Percentiles rank a stretch among this genome's conserved stretches.
These are phyloP conservation scores for Drosophila emarginata DNA, from an alignment of 2,888 invertebrate species.

Conservation along the genomic window DNA sequence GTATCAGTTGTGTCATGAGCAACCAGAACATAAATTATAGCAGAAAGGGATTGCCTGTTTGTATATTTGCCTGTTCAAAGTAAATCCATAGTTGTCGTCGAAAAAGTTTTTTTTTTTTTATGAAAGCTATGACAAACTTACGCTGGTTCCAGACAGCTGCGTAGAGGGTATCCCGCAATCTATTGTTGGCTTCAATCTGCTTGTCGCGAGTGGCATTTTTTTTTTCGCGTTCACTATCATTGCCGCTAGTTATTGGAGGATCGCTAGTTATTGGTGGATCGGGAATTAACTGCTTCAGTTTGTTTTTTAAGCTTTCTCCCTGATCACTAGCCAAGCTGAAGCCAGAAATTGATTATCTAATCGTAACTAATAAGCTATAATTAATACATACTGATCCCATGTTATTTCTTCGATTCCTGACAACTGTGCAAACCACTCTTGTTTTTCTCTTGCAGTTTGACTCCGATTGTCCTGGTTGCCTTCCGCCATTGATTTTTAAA, in stretches of 20 bases:
- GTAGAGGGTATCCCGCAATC: slow-evolving; percentile 56
- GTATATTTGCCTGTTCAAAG: slow-evolving; percentile 75
- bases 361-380: not conserved
- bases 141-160: slow-evolving; percentile 77
- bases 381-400: slow-evolving; percentile 69
- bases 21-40: slow-evolving; percentile 79
- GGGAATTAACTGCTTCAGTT: slow-evolving; percentile 64
- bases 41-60: slow-evolving; percentile 72
- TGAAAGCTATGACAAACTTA: slow-evolving; percentile 43
- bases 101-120: not conserved
- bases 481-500: not conserved
- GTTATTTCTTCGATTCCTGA: slow-evolving; percentile 60
- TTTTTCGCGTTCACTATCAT: not conserved
- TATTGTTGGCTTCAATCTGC: slow-evolving; percentile 19
- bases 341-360: not conserved
- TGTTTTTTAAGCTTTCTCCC: slow-evolving; percentile 39
- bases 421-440: slow-evolving; percentile 71
- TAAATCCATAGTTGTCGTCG: not conserved
- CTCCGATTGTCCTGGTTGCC: not conserved
- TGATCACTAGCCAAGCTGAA: slow-evolving; percentile 57
- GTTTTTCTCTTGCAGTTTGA: slow-evolving; percentile 56
- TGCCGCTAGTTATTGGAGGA: not conserved
- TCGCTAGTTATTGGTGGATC: no score
- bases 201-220: not conserved
- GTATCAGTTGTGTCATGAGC: slow-evolving; percentile 47